These are phyloP conservation scores for Homarus americanus DNA, from an alignment of 1,140 invertebrate species.

Conservation along the genomic window DNA sequence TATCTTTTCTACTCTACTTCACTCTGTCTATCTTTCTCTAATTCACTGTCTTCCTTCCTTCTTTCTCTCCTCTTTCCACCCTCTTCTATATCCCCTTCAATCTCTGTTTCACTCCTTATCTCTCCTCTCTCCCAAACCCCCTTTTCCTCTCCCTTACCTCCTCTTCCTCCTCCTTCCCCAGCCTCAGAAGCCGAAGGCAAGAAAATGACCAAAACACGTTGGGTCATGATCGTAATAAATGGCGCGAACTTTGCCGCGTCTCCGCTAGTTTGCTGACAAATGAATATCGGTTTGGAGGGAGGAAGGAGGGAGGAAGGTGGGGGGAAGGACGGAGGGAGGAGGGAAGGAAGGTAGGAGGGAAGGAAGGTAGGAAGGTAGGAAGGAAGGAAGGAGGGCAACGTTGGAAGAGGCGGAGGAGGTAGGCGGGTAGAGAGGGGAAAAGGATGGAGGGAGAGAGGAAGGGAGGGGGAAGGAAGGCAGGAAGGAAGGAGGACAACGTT, in stretches of 20 bases:
- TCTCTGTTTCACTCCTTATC: neutral
- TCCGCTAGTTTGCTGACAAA: slow-evolving; percentile 44
- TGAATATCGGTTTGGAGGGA: slow-evolving; percentile 32
- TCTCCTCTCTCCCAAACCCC: neutral
- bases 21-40: no score
- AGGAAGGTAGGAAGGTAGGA: neutral
- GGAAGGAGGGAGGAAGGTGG: neutral
- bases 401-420: neutral
- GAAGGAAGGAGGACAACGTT: no score
- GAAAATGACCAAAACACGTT: neutral
- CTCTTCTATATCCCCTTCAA: neutral
- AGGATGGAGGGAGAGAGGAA: neutral
- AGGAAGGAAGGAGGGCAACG: neutral
- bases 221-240: slow-evolving; percentile 42
- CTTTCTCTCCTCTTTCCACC: no score
- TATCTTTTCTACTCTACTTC: no score
- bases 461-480: no score
- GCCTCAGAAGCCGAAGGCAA: neutral
- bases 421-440: neutral
- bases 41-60: no score
- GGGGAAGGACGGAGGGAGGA: neutral
- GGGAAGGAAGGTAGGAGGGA: neutral
- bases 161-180: neutral
- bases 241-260: slow-evolving; percentile 38
- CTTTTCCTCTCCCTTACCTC: neutral